Conservation (phyloP, 2,888 invertebrate genomes). For the Drosophila anomalata region DNA sequence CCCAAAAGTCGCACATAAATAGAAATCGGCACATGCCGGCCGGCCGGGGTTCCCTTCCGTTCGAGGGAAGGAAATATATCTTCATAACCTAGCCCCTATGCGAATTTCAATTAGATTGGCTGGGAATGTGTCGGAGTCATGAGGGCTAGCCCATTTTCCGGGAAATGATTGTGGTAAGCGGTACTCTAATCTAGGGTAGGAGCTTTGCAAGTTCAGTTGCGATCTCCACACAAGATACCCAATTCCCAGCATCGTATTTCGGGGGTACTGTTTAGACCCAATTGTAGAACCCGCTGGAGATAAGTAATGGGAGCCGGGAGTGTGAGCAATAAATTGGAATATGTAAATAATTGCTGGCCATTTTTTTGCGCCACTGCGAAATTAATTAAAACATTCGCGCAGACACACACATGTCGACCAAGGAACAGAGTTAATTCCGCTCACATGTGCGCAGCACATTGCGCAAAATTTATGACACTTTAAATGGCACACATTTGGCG, state of each 20-base stretch:
- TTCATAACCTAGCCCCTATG: slow-evolving; percentile 66
- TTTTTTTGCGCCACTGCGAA: slow-evolving; percentile 52
- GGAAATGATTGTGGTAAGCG: slow-evolving; percentile 16
- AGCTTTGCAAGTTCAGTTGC: too few species aligned
- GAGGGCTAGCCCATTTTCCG: slow-evolving; percentile 45
- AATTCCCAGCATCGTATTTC: slow-evolving; percentile 6
- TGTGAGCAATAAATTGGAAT: slow-evolving; percentile 59
- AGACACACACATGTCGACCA: slow-evolving; percentile 41
- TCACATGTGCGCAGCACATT: slow-evolving; percentile 36
- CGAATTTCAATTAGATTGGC: slow-evolving; percentile 66
- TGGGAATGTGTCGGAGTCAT: slow-evolving; percentile 65
- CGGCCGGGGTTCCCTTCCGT: slow-evolving; percentile 42
- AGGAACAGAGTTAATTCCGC: slow-evolving; percentile 45
- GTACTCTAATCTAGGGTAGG: background rate
- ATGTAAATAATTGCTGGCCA: slow-evolving; percentile 69
- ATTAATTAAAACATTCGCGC: slow-evolving; percentile 66
- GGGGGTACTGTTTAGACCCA: slow-evolving; percentile 24
- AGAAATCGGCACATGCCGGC: slow-evolving; percentile 21
- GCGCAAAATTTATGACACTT: slow-evolving; percentile 74
- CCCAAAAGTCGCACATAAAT: slow-evolving; percentile 22
- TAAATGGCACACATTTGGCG: slow-evolving; percentile 76
- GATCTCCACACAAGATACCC: slow-evolving; percentile 4
- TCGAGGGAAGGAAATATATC: slow-evolving; percentile 57
- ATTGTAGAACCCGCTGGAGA: slow-evolving; percentile 28
- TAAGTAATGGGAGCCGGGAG: slow-evolving; percentile 47